Percentiles rank a stretch among this genome's conserved stretches.
Evolutionary conservation across 2,888 invertebrate species (phyloP).

Genomic region (Xylota sylvarum): DNA sequence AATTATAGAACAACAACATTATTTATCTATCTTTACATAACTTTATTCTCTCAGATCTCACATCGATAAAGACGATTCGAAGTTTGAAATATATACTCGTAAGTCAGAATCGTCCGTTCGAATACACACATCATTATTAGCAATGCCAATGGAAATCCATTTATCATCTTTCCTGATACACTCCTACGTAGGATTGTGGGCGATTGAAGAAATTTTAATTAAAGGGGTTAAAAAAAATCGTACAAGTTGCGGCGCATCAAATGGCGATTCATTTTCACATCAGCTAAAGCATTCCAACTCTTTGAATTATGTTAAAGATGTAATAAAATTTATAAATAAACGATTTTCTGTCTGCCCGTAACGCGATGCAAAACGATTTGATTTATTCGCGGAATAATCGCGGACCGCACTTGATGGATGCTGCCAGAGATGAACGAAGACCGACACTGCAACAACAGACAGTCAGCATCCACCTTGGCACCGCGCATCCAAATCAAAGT

Average conservation of each 20-base stretch:
- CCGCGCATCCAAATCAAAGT: conserved; percentile 69
- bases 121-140: background rate
- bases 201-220: conserved; percentile 64
- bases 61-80: no score
- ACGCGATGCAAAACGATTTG: conserved; percentile 75
- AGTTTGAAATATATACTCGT: no score
- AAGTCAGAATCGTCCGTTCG: background rate
- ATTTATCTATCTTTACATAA: no score
- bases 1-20: no score
- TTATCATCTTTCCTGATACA: conserved; percentile 18
- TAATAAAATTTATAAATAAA: conserved; percentile 77
- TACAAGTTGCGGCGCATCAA: conserved; percentile 69
- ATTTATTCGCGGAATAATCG: conserved; percentile 77
- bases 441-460: conserved; percentile 58
- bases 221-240: conserved; percentile 28
- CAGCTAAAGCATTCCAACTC: conserved; percentile 60
- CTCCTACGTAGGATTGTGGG: conserved; percentile 18
- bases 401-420: conserved; percentile 76
- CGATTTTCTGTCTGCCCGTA: conserved; percentile 68
- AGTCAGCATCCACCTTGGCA: conserved; percentile 54
- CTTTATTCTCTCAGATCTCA: no score
- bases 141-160: conserved; percentile 3
- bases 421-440: conserved; percentile 70
- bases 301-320: conserved; percentile 75
- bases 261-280: conserved; percentile 65